These are phyloP conservation scores for Invenusta paracnida DNA, from an alignment of 2,888 invertebrate species.

Conservation along the genomic window DNA sequence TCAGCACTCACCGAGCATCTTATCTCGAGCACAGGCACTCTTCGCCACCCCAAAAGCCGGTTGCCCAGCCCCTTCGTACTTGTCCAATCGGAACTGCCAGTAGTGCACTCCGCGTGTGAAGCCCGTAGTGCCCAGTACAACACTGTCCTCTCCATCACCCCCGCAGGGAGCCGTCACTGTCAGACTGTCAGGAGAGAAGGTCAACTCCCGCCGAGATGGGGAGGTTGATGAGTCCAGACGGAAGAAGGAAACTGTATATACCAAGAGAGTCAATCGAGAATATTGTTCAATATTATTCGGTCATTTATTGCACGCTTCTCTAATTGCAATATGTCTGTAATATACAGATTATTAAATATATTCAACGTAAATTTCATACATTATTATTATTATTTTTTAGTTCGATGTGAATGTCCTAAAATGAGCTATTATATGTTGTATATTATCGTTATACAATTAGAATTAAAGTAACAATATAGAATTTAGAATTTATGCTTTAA, in stretches of 20 bases:
- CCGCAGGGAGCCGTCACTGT: constrained; percentile 82
- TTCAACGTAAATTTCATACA: too few relatives aligned
- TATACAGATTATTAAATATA: too few relatives aligned
- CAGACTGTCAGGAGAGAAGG: constrained; percentile 77
- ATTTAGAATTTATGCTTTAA: too few relatives aligned
- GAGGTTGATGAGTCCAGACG: constrained; percentile 78
- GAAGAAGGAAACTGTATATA: constrained; percentile 70
- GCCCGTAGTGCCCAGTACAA: constrained; percentile 83
- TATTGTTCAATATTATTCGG: too few relatives aligned
- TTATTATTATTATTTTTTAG: too few relatives aligned
- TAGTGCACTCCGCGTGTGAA: constrained; percentile 93
- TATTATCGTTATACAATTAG: too few relatives aligned
- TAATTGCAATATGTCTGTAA: too few relatives aligned
- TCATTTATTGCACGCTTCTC: too few relatives aligned
- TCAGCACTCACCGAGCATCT: constrained; percentile 90
- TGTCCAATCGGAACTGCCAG: constrained; percentile 86
- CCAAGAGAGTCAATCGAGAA: too few relatives aligned
- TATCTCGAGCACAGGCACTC: constrained; percentile 80
- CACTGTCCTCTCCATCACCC: constrained; percentile 74
- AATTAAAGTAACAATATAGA: too few relatives aligned
- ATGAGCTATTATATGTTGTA: too few relatives aligned
- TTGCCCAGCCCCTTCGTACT: constrained; percentile 91
- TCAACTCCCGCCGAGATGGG: constrained; percentile 76
- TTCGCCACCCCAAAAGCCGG: constrained; percentile 92
- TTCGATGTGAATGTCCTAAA: too few relatives aligned